Evolutionary conservation across 2,888 invertebrate genomes (phyloP).

Genomic region (Flexamia atlantica): DNA sequence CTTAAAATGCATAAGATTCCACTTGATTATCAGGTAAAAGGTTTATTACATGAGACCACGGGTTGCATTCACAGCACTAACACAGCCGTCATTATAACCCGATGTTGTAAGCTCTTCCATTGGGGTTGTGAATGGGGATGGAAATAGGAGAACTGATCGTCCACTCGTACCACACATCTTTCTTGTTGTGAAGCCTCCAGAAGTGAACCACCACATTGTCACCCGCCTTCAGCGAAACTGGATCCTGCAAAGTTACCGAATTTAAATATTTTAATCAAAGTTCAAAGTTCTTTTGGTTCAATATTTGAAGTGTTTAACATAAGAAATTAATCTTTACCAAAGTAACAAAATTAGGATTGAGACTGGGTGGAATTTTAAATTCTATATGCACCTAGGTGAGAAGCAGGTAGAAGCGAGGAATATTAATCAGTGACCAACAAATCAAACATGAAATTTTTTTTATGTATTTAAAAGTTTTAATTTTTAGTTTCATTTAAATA

Average conservation of each 20-base stretch:
- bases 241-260: constrained; percentile 78
- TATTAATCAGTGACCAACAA: too few relatives aligned
- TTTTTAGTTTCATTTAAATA: too few relatives aligned
- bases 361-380: too few relatives aligned
- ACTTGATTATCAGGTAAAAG: constrained; percentile 20
- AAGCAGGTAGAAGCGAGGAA: too few relatives aligned
- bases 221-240: constrained; percentile 84
- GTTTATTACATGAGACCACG: constrained; percentile 16
- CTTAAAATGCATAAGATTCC: background rate
- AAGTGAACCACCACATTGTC: constrained; percentile 88
- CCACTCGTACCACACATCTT: constrained; percentile 99
- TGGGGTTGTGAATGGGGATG: constrained; percentile 82
- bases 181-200: constrained; percentile 89
- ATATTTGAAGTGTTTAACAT: too few relatives aligned
- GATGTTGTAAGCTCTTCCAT: constrained; percentile 86
- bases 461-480: too few relatives aligned
- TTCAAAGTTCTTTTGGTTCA: too few relatives aligned
- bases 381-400: too few relatives aligned
- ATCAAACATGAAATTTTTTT: too few relatives aligned
- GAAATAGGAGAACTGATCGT: constrained; percentile 81
- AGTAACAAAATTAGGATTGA: too few relatives aligned
- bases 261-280: background rate
- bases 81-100: constrained; percentile 75
- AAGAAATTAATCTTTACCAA: too few relatives aligned
- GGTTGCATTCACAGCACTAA: constrained; percentile 44